These are phyloP conservation scores for Butorides virescens DNA, from an alignment of 2,113 vertebrate species.

Conservation along the genomic window DNA sequence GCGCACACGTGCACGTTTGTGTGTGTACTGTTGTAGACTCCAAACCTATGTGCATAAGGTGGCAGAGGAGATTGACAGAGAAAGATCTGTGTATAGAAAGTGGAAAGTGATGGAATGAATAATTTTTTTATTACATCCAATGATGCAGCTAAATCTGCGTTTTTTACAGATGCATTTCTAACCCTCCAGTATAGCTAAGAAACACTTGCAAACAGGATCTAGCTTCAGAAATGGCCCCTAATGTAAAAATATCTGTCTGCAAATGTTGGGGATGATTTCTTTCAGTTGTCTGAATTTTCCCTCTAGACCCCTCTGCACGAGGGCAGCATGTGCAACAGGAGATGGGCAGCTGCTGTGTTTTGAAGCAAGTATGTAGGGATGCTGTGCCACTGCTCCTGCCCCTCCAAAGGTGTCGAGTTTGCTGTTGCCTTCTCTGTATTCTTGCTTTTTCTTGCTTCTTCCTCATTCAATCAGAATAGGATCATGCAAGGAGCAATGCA, in stretches of 20 bases:
- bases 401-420: not conserved
- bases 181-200: not conserved
- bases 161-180: not conserved
- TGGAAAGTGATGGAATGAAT: not conserved
- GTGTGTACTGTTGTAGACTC: not conserved
- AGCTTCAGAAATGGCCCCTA: not conserved
- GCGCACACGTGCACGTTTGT: too few relatives aligned
- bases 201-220: not conserved
- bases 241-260: not conserved
- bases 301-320: not conserved
- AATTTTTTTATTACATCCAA: not conserved
- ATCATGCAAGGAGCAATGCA: not conserved
- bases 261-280: not conserved
- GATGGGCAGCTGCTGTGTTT: not conserved
- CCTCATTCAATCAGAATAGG: not conserved
- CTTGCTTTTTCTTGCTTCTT: not conserved
- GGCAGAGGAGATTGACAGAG: not conserved
- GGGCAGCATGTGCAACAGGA: not conserved
- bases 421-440: not conserved
- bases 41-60: not conserved
- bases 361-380: not conserved
- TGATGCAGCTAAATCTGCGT: not conserved
- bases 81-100: not conserved
- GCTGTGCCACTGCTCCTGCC: not conserved
- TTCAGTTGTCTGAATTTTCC: not conserved